Evolutionary conservation across 2,888 invertebrate genomes (phyloP).

Genomic region (Drosophila diplacantha): DNA sequence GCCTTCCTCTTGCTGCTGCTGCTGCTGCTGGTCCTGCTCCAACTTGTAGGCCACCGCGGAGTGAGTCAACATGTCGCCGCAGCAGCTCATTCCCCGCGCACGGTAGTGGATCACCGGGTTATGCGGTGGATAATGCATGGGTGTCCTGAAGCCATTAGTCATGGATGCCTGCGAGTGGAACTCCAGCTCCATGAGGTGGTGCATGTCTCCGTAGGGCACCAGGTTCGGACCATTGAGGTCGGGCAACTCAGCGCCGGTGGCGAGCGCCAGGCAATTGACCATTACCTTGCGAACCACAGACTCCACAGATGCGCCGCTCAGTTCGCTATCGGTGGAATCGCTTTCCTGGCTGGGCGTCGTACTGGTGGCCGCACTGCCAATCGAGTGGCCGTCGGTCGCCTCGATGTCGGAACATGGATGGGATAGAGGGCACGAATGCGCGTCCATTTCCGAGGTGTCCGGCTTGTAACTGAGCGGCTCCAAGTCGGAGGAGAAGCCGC

Average conservation of each 20-base stretch:
- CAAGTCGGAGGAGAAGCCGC: constrained; percentile 46
- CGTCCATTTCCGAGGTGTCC: constrained; percentile 27
- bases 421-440: background rate
- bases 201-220: constrained; percentile 63
- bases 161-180: constrained; percentile 17
- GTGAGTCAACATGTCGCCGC: constrained; percentile 53
- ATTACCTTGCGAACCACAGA: constrained; percentile 60
- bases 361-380: constrained; percentile 40
- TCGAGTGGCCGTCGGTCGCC: constrained; percentile 46
- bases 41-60: constrained; percentile 12
- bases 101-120: background rate
- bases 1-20: background rate
- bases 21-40: constrained; percentile 2
- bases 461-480: constrained; percentile 37
- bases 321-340: constrained; percentile 49
- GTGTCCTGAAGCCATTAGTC: constrained; percentile 47
- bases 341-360: constrained; percentile 38
- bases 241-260: constrained; percentile 53
- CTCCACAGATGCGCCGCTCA: constrained; percentile 58
- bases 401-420: constrained; percentile 35
- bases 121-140: background rate
- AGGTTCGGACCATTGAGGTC: constrained; percentile 59
- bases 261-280: constrained; percentile 55
- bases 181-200: constrained; percentile 51
- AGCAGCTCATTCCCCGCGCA: constrained; percentile 37